Percentiles rank a stretch among this genome's conserved stretches.
These are phyloP conservation scores for Melanotaenia pygmaea DNA, from an alignment of 2,797 vertebrate species.

Conservation along the genomic window DNA sequence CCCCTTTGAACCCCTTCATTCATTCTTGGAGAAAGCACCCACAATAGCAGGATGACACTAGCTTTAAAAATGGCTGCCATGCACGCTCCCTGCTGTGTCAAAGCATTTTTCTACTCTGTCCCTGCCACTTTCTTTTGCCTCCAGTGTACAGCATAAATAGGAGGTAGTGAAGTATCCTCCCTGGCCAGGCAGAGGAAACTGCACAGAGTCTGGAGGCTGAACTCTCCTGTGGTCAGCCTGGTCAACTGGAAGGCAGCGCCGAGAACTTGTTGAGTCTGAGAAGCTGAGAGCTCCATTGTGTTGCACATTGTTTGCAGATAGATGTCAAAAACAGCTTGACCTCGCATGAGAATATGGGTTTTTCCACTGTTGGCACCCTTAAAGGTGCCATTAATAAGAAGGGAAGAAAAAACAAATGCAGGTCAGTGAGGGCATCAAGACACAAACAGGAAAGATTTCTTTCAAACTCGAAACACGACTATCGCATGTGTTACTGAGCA, in stretches of 20 bases:
- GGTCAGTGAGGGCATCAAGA: slow-evolving; percentile 24
- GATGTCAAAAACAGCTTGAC: slow-evolving; percentile 43
- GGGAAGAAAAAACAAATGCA: neutral
- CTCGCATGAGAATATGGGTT: slow-evolving; percentile 25
- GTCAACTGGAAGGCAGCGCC: slow-evolving; percentile 48
- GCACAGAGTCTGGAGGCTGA: slow-evolving; percentile 60
- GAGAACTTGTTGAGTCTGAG: slow-evolving; percentile 45
- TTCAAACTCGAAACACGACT: slow-evolving; percentile 22
- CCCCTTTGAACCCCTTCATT: slow-evolving; percentile 10
- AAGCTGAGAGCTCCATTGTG: slow-evolving; percentile 55
- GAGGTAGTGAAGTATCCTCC: slow-evolving; percentile 68
- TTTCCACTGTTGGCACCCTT: slow-evolving; percentile 25
- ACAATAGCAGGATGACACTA: slow-evolving; percentile 73
- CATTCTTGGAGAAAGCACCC: slow-evolving; percentile 47
- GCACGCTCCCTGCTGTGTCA: slow-evolving; percentile 23
- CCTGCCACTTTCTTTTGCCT: slow-evolving; percentile 64
- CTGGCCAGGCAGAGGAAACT: slow-evolving; percentile 61
- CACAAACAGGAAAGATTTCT: slow-evolving; percentile 47
- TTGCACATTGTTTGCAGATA: slow-evolving; percentile 52
- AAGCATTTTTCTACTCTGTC: slow-evolving; percentile 34
- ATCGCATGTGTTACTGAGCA: slow-evolving; percentile 16
- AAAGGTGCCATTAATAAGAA: slow-evolving; percentile 30
- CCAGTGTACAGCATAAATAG: slow-evolving; percentile 66
- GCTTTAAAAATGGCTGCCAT: slow-evolving; percentile 56
- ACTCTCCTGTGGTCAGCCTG: slow-evolving; percentile 56